Base-by-base conservation (phyloP, 2,113 vertebrate species). In the Cephalopterus ornatus region DNA sequence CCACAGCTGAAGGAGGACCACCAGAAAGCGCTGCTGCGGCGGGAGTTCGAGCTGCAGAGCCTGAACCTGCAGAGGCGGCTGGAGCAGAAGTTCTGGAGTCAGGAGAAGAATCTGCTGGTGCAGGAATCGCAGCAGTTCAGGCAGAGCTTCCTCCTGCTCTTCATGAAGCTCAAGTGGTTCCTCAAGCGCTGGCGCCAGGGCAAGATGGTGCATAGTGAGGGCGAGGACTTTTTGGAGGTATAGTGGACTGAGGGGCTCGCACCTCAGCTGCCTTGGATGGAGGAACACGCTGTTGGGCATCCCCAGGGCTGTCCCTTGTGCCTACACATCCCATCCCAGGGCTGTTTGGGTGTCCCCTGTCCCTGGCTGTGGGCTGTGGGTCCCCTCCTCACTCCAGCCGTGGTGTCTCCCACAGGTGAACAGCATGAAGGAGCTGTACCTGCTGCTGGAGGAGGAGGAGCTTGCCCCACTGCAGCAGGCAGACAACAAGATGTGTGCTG, bases 141-240 rank as follows among this genome's bases (percentile, higher is more conserved):
- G 96, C 99, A 99, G 95, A 99, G 98, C 84, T 98, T 99, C 86
- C 94, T 99, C 55, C 97, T 99, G 92, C 99, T 99, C 97, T 99
- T 99, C 97, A 99, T 99, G 98, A 99, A 99, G 89, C 98, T 99
- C n/a, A 98, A 99, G 94, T 99, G 99, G 98, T 99, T 99, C 97
- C 99, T 99, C 97, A 99, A 99, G 94, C 98, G 98, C 84, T 99
- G 99, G 99, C 98, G 99, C 79, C 98, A 99, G 94, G 99, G 99
- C 96, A 99, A 98, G 97, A 97, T 98, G 90, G 97, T 99, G 96
- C 99, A 99, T 94, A 98, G 88, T 0, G 98, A 99, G 67, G 98
- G 98, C 85, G 99, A 99, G 88, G 99, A 99, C 93, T 98, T 99
- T 68, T 93, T 99, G 76, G 99, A 99, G 99, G 99, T 99, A 98